Evolutionary conservation across 2,113 vertebrate species (phyloP), one percentile per base, ranked within the genome.

Genomic region (Setophaga kirtlandii): DNA sequence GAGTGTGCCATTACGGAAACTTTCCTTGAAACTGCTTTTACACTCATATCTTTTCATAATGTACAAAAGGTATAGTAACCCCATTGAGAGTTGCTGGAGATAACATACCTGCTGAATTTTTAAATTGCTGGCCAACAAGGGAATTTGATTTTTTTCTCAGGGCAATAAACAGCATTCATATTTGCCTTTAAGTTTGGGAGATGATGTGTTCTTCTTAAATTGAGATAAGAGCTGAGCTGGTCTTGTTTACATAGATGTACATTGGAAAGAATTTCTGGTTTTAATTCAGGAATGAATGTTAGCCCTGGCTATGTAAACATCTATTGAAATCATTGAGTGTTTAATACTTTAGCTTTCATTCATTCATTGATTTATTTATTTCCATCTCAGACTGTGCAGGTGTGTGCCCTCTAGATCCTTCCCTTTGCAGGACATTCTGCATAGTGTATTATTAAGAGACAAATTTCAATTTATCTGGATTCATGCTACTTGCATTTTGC

Each of bases 251-350:
- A 8, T 28, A 83, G 44, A 90, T 78, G 10, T 71, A 53, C 1
- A 1, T 14, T 77, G 68, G 27, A 73, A 89, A 78, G 41, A 76
- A 89, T 65, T 89, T 81, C 37, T 95, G 53, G 7, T 74, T 91
- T 96, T 83, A 91, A 87, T 91, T 95, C 70, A 60, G 27, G 74
- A 96, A 86, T 68, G 63, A 87, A 89, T 55, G 18, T 46, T 79
- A 85, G 64, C 65, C 64, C 39, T 84, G 85, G 8, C 37, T 92
- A 75, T 77, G 25, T 85, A 86, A 93, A 82, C 31, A 87, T 49
- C 60, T 70, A 11, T 68, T 95, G 68, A 77, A 83, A 80, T 68
- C 7, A 90, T 17, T 11, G 30, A 69, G 35, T 74, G 10, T 83
- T 88, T 89, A 42, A 71, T 85, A 62, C 33, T 89, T 65, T 8